phyloP scores from a whole-genome alignment of 35 echinoderm and acorn worm species.

The Strongylocentrotus purpuratus region DNA sequence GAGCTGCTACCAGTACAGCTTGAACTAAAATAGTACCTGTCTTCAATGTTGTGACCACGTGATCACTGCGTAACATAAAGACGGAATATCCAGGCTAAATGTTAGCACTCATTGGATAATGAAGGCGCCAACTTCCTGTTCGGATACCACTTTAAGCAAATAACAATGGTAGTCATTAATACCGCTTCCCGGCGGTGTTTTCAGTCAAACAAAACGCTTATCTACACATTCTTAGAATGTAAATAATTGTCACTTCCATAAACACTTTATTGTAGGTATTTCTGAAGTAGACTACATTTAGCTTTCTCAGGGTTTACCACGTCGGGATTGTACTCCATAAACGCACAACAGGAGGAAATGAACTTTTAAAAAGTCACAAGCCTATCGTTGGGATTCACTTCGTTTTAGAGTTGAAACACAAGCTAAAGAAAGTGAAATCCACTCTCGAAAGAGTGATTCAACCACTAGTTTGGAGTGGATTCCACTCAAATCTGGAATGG shows the following conservation, averaged over 20 bases:
- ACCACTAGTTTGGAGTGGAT: too few species aligned
- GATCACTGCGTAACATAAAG: neutral
- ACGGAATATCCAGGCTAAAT: neutral
- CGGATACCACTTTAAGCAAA: neutral
- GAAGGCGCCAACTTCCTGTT: neutral
- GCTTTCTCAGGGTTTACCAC: neutral
- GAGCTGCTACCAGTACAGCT: neutral
- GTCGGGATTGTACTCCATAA: too few species aligned
- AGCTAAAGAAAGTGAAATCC: too few species aligned
- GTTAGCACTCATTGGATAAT: neutral
- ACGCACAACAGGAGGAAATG: too few species aligned
- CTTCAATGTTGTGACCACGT: slow-evolving; percentile 2
- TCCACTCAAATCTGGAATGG: too few species aligned
- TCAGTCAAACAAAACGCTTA: neutral
- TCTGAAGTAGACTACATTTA: neutral
- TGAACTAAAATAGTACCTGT: neutral
- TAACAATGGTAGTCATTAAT: neutral
- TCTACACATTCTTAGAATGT: neutral
- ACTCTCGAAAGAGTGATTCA: too few species aligned
- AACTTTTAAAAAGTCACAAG: too few species aligned
- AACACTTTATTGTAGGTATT: neutral
- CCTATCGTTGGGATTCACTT: too few species aligned
- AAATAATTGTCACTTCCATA: neutral
- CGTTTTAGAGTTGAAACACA: too few species aligned
- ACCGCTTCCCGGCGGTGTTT: neutral